Base-by-base conservation (phyloP, 92 coral and sea anemone species). In the Desmophyllum pertusum region DNA sequence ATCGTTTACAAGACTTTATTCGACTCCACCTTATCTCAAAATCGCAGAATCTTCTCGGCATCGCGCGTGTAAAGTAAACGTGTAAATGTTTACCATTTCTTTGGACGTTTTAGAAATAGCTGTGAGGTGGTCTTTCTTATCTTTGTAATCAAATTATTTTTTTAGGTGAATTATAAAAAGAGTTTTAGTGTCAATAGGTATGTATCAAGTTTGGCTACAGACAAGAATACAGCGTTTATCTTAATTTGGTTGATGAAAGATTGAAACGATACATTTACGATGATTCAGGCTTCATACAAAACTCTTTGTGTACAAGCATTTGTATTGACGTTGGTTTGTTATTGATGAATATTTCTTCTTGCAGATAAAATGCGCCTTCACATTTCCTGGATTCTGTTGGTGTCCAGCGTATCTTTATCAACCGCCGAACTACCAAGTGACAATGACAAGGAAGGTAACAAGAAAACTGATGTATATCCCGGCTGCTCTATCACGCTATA, bases 301-400 rank as follows among this genome's bases (percentile, higher is more conserved):
- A 46, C 67, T 65, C 14, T 31, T 65, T 17, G 18, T 14, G 71
- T 66, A 35, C 46, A 1, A 10, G 65, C 67, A 4, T 41, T 4
- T n/a, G 6, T 42, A 19, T 66, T 33, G 30, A 19, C 5, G 72
- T 2, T 65, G 40, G 19, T 18, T 11, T 29, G 37, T 5, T 11
- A 10, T 23, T 39, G 29, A 52, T 37, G 19, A 2, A 8, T 11
- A 31, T 46, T 15, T 37, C 37, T 41, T 45, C 23, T 10, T 35
- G 67, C 69, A 70, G 76, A 30, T 17, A 69, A 69, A 80, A 80
- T 80, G 84, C 41, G 37, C 23, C 72, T 72, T 19, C 41, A 5
- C 23, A 30, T 73, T 21, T 55, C 71, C 43, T 71, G 86, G 78
- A 55, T 82, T 73, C 72, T 82, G 33, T 9, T 82, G 70, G 70